A percentile compares a stretch with the other conserved stretches of the same genome.
phyloP scores from a whole-genome alignment of 2,888 invertebrate genomes.

The Eupeodes luniger region DNA sequence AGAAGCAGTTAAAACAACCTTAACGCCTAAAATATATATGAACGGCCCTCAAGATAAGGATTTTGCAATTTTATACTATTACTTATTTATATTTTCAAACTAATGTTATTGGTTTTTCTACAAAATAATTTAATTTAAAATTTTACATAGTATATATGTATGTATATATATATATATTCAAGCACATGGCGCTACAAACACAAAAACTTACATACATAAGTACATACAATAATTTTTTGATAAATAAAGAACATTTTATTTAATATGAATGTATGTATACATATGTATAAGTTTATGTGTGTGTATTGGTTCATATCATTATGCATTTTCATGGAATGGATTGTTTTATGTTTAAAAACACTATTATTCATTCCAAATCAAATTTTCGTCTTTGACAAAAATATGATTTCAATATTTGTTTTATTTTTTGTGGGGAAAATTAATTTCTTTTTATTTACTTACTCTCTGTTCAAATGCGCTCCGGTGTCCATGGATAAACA shows the following conservation, averaged over 20 bases:
- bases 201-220: constrained; percentile 40
- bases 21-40: constrained; percentile 11
- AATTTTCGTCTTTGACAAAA: constrained; percentile 3
- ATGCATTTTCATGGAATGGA: constrained; percentile 27
- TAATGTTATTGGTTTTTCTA: constrained; percentile 13
- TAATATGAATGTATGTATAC: background rate
- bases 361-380: background rate
- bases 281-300: background rate
- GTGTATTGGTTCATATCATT: constrained; percentile 32
- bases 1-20: background rate
- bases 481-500: constrained; percentile 98
- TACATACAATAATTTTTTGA: background rate
- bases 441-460: constrained; percentile 85
- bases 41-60: constrained; percentile 38
- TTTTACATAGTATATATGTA: constrained; percentile 23
- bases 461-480: constrained; percentile 92
- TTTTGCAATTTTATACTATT: constrained; percentile 14
- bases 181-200: constrained; percentile 60
- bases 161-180: constrained; percentile 5
- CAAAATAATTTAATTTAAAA: constrained; percentile 42
- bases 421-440: background rate
- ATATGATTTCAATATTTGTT: constrained; percentile 29
- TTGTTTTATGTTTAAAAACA: background rate
- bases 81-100: constrained; percentile 15
- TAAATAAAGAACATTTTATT: background rate